Evolutionary conservation across 2,888 invertebrate genomes (phyloP), one percentile per base, ranked within the genome.

Genomic region (Drosophila prostipennis): DNA sequence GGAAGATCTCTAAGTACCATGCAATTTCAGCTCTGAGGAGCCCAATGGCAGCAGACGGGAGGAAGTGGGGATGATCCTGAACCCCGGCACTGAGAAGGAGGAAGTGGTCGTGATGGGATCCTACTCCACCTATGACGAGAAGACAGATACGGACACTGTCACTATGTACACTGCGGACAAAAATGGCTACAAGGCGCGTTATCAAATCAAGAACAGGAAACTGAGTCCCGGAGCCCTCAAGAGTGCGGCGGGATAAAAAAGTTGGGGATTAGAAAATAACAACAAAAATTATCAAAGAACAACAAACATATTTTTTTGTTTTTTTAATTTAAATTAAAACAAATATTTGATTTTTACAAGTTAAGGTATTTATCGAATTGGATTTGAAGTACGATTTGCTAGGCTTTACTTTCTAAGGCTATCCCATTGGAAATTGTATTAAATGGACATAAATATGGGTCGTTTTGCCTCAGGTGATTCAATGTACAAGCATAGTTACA

Each of bases 141-240:
- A 90, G 64, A 89, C 91, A 51, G 86, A 89, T 1, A 90, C 74
- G 32, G 90, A 91, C 16, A 89, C 90, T 11, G 79, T 89, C 3
- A 91, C 91, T 7, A 90, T 91, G 91, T 92, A 92, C 73, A 91
- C 91, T 3, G 92, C 92, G 52, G 92, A 92, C 56, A 92, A 92
- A 70, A 89, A 90, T 72, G 92, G 92, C 49, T 92, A 92, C 72
- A 90, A 90, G 42, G 64, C 92, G 3, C 87, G 89, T 23, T 90
- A 90, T 32, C 72, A 77, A 72, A 76, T 91, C 34, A 91, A 91
- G 77, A 90, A 90, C 36, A 89, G 90, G 45, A 91, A 90, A 71
- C 69, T 90, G 63, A 82, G 82, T 70, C 58, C 85, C 4, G 78
- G 89, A 49, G 75, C 89, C 3, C 60, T 91, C 49, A 90, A 91